Evolutionary conservation across 2,888 invertebrate species (phyloP).

Genomic region (Brachyptera risi): DNA sequence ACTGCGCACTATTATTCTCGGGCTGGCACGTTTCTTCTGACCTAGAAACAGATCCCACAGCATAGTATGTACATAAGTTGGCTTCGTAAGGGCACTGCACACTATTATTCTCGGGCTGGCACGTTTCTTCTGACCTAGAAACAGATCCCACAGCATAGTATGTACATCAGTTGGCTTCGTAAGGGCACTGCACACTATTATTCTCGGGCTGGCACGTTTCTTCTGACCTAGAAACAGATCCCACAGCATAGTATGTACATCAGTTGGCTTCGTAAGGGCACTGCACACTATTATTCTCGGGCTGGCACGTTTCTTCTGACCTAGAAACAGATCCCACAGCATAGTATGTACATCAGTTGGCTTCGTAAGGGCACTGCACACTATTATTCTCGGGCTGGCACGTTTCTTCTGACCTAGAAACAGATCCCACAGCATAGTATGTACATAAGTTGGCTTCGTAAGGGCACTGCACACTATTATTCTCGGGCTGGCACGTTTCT

Average conservation of each 20-base stretch:
- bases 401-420: not conserved
- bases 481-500: not conserved
- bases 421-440: no score
- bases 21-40: not conserved
- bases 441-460: not conserved
- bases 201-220: not conserved
- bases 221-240: not conserved
- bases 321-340: no score
- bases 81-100: not conserved
- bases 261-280: not conserved
- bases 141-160: no score
- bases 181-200: not conserved
- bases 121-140: not conserved
- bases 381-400: not conserved
- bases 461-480: not conserved
- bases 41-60: no score
- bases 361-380: not conserved
- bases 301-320: not conserved
- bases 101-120: not conserved
- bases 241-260: no score
- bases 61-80: no score
- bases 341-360: no score
- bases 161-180: not conserved
- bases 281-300: not conserved
- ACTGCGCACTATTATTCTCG: not conserved